Evolutionary conservation across 2,113 vertebrate genomes (phyloP), one percentile per base, ranked within the genome.

Genomic region (Corythaeola cristata): DNA sequence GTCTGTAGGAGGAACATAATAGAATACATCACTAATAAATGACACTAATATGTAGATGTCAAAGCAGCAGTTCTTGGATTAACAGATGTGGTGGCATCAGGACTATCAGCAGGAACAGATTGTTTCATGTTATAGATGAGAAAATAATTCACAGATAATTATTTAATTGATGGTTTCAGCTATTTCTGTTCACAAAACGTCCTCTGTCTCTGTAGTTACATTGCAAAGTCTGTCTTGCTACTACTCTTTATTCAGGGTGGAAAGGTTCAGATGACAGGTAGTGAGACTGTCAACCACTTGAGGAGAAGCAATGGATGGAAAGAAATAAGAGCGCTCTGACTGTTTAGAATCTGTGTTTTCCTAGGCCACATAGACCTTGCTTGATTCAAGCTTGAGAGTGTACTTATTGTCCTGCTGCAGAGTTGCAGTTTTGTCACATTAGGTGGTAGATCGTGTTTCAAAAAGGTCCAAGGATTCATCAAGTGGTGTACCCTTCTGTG

Each of bases 71-170:
- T 89, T 88, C 56, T 89, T 90, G 47, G 33, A 72, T 93, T 88
- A 95, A 79, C 96, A 96, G 90, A 93, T 96, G 86, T 72, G 47
- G 23, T 77, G 45, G 15, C 94, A 96, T 88, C 86, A 90, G 92
- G 86, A 75, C 45, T 84, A 88, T 73, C 86, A 94, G 75, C 86
- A 95, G 89, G 82, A 86, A 78, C 93, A 96, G 94, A 91, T 52
- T 94, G 90, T 52, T 95, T 66, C 59, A 60, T 5, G 37, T 77
- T 90, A 58, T 21, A 86, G 58, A 93, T 88, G 86, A 97, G 78
- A 74, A 95, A 95, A 93, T 93, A 92, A 95, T 79, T 95, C 52
- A 87, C 56, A 94, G 72, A 79, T 95, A 93, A 96, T 95, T 93
- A 90, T 96, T 95, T 94, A 96, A 85, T 91, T 59, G 30, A 76